Percentiles rank a stretch among this genome's conserved stretches.
phyloP scores from a whole-genome alignment of 1,140 invertebrate genomes.

The Drosophila auraria region DNA sequence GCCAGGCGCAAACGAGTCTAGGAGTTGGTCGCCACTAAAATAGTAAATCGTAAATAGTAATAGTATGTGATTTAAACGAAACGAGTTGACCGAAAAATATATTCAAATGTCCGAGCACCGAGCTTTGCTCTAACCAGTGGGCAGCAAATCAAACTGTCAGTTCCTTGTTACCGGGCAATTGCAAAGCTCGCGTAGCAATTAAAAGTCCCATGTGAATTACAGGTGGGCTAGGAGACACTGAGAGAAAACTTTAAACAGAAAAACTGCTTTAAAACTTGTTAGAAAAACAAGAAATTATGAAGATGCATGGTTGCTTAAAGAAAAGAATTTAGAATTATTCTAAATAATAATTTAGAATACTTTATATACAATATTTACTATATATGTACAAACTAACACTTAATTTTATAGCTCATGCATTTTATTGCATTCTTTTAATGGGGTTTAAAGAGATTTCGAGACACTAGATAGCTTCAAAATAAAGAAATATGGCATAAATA shows the following conservation, averaged over 20 bases:
- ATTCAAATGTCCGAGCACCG: conserved; percentile 28
- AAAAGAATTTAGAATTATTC: too few species aligned
- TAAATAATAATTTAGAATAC: too few species aligned
- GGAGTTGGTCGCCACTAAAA: conserved; percentile 19
- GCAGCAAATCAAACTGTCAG: conserved; percentile 45
- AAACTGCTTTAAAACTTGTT: neutral
- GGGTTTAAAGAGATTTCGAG: too few species aligned
- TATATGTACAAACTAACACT: too few species aligned
- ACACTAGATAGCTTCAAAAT: too few species aligned
- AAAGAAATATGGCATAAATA: too few species aligned
- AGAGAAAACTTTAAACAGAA: neutral
- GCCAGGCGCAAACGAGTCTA: conserved; percentile 40
- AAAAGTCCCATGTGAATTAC: conserved; percentile 27
- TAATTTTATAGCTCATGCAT: too few species aligned
- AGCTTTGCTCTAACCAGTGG: conserved; percentile 10
- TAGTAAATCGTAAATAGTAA: conserved; percentile 13
- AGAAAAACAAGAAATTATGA: too few species aligned
- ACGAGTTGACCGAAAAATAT: conserved; percentile 18
- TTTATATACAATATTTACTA: too few species aligned
- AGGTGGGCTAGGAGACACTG: neutral
- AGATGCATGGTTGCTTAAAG: too few species aligned
- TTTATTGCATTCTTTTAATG: too few species aligned
- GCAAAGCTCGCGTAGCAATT: conserved; percentile 19
- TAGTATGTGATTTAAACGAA: conserved; percentile 32
- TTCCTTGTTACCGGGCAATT: conserved; percentile 13